Evolutionary conservation across 2,113 vertebrate species (phyloP).

Genomic region (Microcebus jonahi): DNA sequence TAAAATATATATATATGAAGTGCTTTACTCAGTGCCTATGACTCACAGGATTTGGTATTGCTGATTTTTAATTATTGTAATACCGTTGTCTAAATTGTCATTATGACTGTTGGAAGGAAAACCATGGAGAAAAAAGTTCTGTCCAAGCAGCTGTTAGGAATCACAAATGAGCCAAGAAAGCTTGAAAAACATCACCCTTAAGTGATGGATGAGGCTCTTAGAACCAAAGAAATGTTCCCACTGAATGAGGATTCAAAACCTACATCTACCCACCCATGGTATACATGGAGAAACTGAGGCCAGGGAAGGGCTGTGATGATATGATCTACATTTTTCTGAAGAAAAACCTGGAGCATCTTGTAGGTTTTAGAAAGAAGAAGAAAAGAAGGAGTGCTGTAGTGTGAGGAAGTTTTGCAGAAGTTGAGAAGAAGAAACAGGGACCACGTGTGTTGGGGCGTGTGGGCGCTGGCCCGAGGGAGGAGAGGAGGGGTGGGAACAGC

Average conservation of each 20-base stretch:
- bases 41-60: neutral
- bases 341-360: neutral
- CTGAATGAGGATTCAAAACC: neutral
- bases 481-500: fast-evolving
- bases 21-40: neutral
- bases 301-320: neutral
- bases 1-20: neutral
- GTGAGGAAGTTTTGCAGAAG: neutral
- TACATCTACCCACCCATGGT: fast-evolving
- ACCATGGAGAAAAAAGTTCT: neutral
- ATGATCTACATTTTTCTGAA: neutral
- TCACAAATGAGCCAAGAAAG: slow-evolving; percentile 20
- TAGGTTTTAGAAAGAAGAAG: neutral
- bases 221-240: neutral
- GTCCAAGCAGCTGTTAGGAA: slow-evolving; percentile 38
- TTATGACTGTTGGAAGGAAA: slow-evolving; percentile 15
- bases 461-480: neutral
- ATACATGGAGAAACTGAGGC: neutral
- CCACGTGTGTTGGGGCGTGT: neutral
- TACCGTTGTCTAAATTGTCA: neutral
- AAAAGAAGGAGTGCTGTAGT: neutral
- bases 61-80: slow-evolving; percentile 23
- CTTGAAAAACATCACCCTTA: neutral
- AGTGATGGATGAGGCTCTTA: neutral
- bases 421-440: neutral